Conservation (phyloP, 2,888 invertebrate genomes). For the Pollenia angustigena region DNA sequence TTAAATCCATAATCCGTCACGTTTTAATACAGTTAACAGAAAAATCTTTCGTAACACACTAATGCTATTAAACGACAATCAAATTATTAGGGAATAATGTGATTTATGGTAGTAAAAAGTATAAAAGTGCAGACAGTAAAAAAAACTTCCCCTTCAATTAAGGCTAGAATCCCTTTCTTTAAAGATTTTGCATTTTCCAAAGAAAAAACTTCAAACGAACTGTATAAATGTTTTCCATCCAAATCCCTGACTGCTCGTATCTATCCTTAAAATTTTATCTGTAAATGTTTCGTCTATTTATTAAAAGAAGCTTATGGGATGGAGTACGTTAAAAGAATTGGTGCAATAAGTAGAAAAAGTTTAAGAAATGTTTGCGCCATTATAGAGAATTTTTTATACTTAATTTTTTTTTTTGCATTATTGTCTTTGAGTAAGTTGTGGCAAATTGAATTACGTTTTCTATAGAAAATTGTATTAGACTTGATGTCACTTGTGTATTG, state of each 20-base stretch:
- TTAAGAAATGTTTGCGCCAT: slow-evolving; percentile 10
- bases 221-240: slow-evolving; percentile 7
- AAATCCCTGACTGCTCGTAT: not conserved
- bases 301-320: slow-evolving; percentile 1
- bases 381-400: slow-evolving; percentile 57
- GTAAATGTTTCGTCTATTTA: not conserved
- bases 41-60: slow-evolving; percentile 39
- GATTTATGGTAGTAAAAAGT: slow-evolving; percentile 55
- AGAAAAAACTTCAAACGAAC: slow-evolving; percentile 10
- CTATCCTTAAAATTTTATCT: not conserved
- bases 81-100: slow-evolving; percentile 61
- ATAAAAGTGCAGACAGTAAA: slow-evolving; percentile 52
- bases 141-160: slow-evolving; percentile 19
- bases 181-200: not conserved
- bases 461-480: slow-evolving; percentile 56
- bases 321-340: not conserved
- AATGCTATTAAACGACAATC: slow-evolving; percentile 69
- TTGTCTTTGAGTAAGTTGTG: slow-evolving; percentile 55
- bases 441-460: slow-evolving; percentile 60
- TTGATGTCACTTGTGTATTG: slow-evolving; percentile 48
- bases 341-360: not conserved
- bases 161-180: not conserved
- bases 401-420: slow-evolving; percentile 31
- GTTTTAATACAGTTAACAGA: slow-evolving; percentile 56
- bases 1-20: slow-evolving; percentile 31